Conservation (phyloP, 2,113 vertebrate species). For the Ochotona princeps region DNA sequence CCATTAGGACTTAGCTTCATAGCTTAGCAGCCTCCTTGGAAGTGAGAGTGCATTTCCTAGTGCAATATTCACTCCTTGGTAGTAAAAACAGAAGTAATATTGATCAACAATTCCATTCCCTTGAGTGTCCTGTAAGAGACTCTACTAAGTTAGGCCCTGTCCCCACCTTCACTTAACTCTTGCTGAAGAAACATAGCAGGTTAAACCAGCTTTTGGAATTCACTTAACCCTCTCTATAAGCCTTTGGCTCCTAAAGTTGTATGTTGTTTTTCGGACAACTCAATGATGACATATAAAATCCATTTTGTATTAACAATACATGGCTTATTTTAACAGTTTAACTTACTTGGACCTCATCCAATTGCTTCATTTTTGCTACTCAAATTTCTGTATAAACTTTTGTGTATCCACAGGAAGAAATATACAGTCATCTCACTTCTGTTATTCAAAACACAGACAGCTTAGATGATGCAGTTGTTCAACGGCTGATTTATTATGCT, state of each 20-base stretch:
- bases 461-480: conserved; percentile 72
- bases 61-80: background rate
- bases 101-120: background rate
- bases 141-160: background rate
- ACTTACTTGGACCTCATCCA: background rate
- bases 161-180: background rate
- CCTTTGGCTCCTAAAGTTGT: background rate
- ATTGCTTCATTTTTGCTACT: conserved; percentile 7
- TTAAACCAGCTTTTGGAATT: conserved; percentile 12
- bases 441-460: conserved; percentile 73
- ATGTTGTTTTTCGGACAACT: background rate
- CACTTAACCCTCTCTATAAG: background rate
- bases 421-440: conserved; percentile 73
- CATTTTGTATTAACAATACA: background rate
- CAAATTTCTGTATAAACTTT: conserved; percentile 12
- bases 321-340: background rate
- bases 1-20: background rate
- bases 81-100: background rate
- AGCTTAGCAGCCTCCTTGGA: background rate
- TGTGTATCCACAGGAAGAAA: conserved; percentile 75
- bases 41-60: background rate
- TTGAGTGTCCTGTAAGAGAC: background rate
- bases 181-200: background rate
- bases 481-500: conserved; percentile 76
- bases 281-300: background rate